These are phyloP conservation scores for Anodontia alba DNA, from an alignment of 2,888 invertebrate species.

Conservation along the genomic window DNA sequence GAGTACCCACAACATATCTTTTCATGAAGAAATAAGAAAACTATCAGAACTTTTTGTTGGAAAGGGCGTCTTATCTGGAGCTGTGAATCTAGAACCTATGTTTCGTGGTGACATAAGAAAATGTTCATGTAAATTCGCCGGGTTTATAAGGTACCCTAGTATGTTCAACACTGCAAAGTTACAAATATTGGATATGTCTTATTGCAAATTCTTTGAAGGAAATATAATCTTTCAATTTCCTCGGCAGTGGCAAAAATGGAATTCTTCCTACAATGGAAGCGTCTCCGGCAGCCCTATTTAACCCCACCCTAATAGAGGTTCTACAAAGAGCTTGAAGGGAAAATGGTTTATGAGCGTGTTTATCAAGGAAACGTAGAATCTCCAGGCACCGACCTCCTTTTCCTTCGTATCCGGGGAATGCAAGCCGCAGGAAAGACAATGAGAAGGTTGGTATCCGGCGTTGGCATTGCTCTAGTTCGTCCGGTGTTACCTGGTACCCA, in stretches of 20 bases:
- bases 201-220: conserved; percentile 71
- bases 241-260: conserved; percentile 70
- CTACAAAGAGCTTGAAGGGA: conserved; percentile 72
- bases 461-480: conserved; percentile 76
- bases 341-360: conserved; percentile 64
- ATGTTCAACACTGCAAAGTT: too few relatives aligned
- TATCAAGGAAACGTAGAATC: conserved; percentile 72
- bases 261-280: conserved; percentile 72
- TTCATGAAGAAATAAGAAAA: too few relatives aligned
- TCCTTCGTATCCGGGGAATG: conserved; percentile 69
- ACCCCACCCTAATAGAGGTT: conserved; percentile 68
- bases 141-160: too few relatives aligned
- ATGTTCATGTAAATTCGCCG: too few relatives aligned
- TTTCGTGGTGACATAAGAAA: too few relatives aligned
- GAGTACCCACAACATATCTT: too few relatives aligned
- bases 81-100: too few relatives aligned
- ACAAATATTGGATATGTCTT: conserved; percentile 34
- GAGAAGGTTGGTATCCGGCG: conserved; percentile 79
- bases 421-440: conserved; percentile 75
- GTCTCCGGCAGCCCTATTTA: conserved; percentile 73
- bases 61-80: too few relatives aligned
- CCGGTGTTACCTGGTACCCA: conserved; percentile 73
- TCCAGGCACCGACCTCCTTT: conserved; percentile 66
- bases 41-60: too few relatives aligned
- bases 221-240: conserved; percentile 67